Conservation (phyloP, 2,113 vertebrate species). For the Plotosus lineatus region DNA sequence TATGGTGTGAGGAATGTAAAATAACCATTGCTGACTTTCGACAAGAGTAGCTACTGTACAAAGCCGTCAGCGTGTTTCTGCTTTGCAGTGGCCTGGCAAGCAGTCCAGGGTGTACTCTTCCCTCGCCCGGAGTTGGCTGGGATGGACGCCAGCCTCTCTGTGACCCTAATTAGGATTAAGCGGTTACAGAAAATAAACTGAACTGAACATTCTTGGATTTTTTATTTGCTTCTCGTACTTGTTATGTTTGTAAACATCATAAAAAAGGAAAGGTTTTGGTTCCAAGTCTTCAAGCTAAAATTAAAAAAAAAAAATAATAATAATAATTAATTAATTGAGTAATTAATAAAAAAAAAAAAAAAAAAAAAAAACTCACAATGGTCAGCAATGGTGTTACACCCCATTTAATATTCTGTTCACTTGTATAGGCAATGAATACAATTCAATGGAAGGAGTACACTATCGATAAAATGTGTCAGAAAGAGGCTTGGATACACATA, state of each 20-base stretch:
- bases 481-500: neutral
- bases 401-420: neutral
- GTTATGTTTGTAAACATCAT: neutral
- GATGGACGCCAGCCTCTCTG: no score
- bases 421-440: neutral
- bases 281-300: neutral
- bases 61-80: no score
- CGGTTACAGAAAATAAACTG: no score
- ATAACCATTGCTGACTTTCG: no score
- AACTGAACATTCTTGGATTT: neutral
- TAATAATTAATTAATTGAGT: no score
- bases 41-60: no score
- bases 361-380: neutral
- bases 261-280: neutral
- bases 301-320: no score
- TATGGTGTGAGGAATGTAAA: no score
- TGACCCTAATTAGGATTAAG: no score
- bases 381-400: neutral
- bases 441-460: neutral
- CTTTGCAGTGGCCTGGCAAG: no score
- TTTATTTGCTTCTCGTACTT: neutral
- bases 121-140: no score
- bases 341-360: neutral
- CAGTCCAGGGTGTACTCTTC: no score
- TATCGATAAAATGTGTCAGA: neutral